A percentile compares a stretch with the other conserved stretches of the same genome.
These are phyloP conservation scores for Malurus elegans DNA, from an alignment of 2,113 vertebrate species.

Conservation along the genomic window DNA sequence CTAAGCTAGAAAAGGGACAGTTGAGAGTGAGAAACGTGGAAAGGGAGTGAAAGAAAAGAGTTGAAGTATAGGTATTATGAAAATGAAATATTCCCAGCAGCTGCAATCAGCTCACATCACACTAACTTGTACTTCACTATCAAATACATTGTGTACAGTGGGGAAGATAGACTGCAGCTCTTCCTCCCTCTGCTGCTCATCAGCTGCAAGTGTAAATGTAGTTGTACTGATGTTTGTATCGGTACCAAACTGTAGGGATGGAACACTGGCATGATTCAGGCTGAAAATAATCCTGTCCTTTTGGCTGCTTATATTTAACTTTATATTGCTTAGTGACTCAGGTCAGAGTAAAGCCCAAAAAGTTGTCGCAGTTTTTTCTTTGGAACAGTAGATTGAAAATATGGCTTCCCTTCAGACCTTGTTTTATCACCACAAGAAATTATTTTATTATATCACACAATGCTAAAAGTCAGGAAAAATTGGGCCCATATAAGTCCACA, in stretches of 20 bases:
- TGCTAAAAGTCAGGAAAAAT: neutral
- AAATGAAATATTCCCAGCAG: neutral
- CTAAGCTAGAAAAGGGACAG: neutral
- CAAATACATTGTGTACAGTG: neutral
- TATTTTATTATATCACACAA: constrained; percentile 50
- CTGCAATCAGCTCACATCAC: neutral
- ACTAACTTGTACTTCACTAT: neutral
- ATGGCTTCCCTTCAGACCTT: constrained; percentile 51
- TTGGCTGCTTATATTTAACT: neutral
- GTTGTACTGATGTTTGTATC: neutral
- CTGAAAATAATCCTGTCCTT: neutral
- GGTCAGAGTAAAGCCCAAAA: neutral
- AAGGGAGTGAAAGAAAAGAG: neutral
- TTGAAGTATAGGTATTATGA: neutral
- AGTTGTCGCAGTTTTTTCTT: neutral
- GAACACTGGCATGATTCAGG: neutral
- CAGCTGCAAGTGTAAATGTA: neutral
- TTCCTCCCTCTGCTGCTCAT: neutral
- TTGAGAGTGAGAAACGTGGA: neutral
- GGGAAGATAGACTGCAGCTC: neutral
- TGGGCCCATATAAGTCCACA: constrained; percentile 25
- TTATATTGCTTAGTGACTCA: neutral
- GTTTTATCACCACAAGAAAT: constrained; percentile 47
- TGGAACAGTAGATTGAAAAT: constrained; percentile 31
- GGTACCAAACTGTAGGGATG: neutral